Evolutionary conservation across 2,797 vertebrate genomes (phyloP).

Genomic region (Pterois miles): DNA sequence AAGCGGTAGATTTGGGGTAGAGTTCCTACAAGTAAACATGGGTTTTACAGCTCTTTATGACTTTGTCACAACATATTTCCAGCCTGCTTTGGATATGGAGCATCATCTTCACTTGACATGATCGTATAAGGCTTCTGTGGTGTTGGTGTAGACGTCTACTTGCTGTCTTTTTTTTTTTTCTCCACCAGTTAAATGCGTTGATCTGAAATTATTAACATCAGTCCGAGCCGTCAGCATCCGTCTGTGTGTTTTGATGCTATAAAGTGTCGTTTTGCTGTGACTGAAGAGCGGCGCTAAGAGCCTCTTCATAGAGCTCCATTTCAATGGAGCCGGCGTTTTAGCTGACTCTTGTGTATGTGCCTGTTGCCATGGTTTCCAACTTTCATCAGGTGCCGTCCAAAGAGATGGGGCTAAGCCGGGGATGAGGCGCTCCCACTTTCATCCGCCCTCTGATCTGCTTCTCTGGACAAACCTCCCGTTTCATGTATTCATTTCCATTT

Average conservation of each 20-base stretch:
- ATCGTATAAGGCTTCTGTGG: not conserved
- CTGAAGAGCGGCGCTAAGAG: slow-evolving; percentile 48
- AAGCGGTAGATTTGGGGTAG: slow-evolving; percentile 20
- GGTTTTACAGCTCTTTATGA: not conserved
- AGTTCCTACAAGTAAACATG: slow-evolving; percentile 22
- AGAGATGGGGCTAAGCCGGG: slow-evolving; percentile 63
- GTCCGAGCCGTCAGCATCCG: slow-evolving; percentile 10
- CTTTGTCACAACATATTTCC: not conserved
- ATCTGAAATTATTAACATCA: slow-evolving; percentile 18
- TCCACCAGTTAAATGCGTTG: not conserved
- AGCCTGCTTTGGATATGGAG: not conserved
- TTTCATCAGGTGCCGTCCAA: slow-evolving; percentile 78
- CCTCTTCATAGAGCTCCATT: slow-evolving; percentile 51
- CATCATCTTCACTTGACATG: not conserved
- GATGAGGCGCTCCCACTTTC: slow-evolving; percentile 68
- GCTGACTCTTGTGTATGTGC: slow-evolving; percentile 74
- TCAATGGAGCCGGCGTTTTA: slow-evolving; percentile 61
- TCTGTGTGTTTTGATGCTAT: slow-evolving; percentile 31
- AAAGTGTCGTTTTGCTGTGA: slow-evolving; percentile 40
- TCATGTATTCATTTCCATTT: slow-evolving; percentile 18
- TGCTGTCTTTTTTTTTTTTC: not conserved
- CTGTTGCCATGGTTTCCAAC: slow-evolving; percentile 85
- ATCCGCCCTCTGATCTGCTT: slow-evolving; percentile 56
- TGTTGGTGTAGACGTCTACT: not conserved
- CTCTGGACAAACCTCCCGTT: slow-evolving; percentile 28